These are phyloP conservation scores for Timandra comae DNA, from an alignment of 2,888 invertebrate species.

Conservation along the genomic window DNA sequence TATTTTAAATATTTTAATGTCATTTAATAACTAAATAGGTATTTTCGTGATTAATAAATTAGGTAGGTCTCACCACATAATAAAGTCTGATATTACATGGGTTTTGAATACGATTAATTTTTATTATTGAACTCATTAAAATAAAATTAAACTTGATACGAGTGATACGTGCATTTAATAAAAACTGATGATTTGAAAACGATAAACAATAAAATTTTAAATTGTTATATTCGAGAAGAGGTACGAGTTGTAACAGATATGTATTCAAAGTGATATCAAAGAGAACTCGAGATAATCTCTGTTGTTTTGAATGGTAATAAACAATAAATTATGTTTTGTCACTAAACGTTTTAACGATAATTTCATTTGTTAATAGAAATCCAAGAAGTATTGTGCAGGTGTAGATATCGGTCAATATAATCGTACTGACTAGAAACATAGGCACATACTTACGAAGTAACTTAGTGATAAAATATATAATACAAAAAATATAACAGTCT, in stretches of 20 bases:
- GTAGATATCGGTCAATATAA: too few relatives aligned
- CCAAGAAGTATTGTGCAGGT: too few relatives aligned
- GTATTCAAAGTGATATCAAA: slow-evolving; percentile 1
- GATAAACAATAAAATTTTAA: slow-evolving; percentile 16
- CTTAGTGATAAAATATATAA: too few relatives aligned
- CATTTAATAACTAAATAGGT: slow-evolving; percentile 19
- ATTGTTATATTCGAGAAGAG: slow-evolving; percentile 5
- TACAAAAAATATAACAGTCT: too few relatives aligned
- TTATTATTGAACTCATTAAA: slow-evolving; percentile 48
- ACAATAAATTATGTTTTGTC: too few relatives aligned
- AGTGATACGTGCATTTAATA: slow-evolving; percentile 14
- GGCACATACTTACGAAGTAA: too few relatives aligned
- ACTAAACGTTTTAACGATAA: too few relatives aligned
- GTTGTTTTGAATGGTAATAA: too few relatives aligned
- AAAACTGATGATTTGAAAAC: slow-evolving; percentile 13
- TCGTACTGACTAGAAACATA: too few relatives aligned
- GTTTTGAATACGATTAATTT: slow-evolving; percentile 35
- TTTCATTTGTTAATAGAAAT: too few relatives aligned
- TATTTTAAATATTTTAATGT: slow-evolving; percentile 27
- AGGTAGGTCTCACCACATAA: slow-evolving; percentile 40
- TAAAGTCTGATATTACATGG: slow-evolving; percentile 39
- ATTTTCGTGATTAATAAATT: slow-evolving; percentile 33
- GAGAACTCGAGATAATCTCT: too few relatives aligned
- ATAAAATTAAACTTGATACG: slow-evolving; percentile 39
- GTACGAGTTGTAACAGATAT: slow-evolving; percentile 13